Base-by-base conservation (phyloP, 92 coral and sea anemone genomes). In the Porites lobata region DNA sequence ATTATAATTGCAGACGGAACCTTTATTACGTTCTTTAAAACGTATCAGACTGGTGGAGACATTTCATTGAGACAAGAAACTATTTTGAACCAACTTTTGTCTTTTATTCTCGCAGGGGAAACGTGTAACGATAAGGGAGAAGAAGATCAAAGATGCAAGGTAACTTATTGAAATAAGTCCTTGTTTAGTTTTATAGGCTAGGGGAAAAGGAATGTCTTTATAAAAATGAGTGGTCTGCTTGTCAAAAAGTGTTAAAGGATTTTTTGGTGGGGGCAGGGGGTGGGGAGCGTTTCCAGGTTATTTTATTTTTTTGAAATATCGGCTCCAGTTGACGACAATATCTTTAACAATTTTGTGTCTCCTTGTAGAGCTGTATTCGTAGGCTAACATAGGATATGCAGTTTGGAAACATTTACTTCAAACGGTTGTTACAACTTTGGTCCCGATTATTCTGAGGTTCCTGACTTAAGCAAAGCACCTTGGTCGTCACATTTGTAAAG, bases 71-170 rank as follows among this genome's bases (percentile, higher is more conserved):
- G 7, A 38, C 47, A 38, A 38, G 47, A 38, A 38, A 38, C 47
- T 38, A 4, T 38, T 38, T 38, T 38, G 47, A 38, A 4, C 47
- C 6, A 38, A 38, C 7, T 38, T 38, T 38, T 38, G 32, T 38
- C 47, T 38, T 8, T 1, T 50, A 21, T 77, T 18, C 17, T 63
- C 22, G 47, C 19, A 77, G 80, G 51, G 50, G 11, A 18, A 5
- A 56, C 67, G 69, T 76, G 38, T 12, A 69, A 32, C 20, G 53
- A 72, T 20, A 6, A 76, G 54, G 85, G 72, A 66, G 58, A 72
- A 1, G 66, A 62, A 65, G 76, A 52, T 24, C 63, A 18, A 71
- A 75, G 29, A 1, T 75, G 68, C 65, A 81, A 15, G 91, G 76
- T 58, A 80, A 8, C 4, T 6, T 85, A 57, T 0, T 14, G 54